phyloP scores from a whole-genome alignment of 1,140 invertebrate species.

The Eueides isabella region DNA sequence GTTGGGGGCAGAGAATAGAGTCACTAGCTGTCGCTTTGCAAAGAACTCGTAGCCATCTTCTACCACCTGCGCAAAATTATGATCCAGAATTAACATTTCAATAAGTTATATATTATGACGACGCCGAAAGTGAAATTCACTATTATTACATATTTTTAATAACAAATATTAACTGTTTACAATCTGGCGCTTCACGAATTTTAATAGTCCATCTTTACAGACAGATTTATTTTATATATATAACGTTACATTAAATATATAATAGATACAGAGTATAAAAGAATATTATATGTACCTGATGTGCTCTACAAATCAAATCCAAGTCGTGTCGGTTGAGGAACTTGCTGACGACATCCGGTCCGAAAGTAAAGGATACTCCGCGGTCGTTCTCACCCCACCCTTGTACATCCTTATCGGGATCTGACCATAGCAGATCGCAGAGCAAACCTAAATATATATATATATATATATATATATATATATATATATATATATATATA shows the following conservation, averaged over 20 bases:
- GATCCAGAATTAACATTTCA: not conserved
- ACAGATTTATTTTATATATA: too few species aligned
- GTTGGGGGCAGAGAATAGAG: constrained; percentile 94
- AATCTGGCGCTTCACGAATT: too few species aligned
- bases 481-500: too few species aligned
- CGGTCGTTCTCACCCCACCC: constrained; percentile 95
- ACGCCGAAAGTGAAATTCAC: too few species aligned
- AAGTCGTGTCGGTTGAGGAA: constrained; percentile 93
- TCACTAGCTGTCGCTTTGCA: constrained; percentile 94
- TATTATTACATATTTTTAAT: too few species aligned
- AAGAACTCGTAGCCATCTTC: constrained; percentile 97
- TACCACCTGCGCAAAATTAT: constrained; percentile 86
- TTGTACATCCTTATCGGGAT: constrained; percentile 94
- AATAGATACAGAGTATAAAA: too few species aligned
- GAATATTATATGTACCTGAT: constrained; percentile 83
- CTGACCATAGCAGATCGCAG: constrained; percentile 95
- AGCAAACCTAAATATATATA: constrained; percentile 83
- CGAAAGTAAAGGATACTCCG: constrained; percentile 94
- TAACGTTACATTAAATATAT: too few species aligned
- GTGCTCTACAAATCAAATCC: constrained; percentile 94
- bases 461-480: not conserved
- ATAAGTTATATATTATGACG: too few species aligned
- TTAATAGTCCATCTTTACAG: too few species aligned
- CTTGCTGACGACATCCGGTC: constrained; percentile 92
- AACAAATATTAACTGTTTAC: too few species aligned